Conservation (phyloP, 2,113 vertebrate genomes). For the Myiozetetes cayanensis region DNA sequence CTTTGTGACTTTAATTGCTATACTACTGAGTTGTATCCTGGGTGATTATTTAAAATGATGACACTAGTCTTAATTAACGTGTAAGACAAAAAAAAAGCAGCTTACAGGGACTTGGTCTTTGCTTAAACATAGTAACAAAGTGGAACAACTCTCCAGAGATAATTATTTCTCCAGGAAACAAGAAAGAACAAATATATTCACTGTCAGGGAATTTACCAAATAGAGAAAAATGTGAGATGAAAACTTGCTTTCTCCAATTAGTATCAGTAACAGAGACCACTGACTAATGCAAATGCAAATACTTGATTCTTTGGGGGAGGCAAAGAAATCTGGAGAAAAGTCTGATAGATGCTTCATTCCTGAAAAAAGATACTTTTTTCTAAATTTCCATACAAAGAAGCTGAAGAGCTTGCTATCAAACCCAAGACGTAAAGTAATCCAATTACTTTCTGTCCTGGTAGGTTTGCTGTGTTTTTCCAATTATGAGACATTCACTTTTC, state of each 20-base stretch:
- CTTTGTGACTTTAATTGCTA: not conserved
- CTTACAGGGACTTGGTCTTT: not conserved
- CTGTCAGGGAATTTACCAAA: not conserved
- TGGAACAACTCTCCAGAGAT: not conserved
- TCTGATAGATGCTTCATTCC: not conserved
- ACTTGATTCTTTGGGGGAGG: not conserved
- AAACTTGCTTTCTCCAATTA: not conserved
- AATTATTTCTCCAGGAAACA: not conserved
- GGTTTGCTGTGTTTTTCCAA: not conserved
- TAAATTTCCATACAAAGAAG: not conserved
- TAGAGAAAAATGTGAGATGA: not conserved
- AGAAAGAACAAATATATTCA: not conserved
- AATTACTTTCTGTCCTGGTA: not conserved
- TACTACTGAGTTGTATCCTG: not conserved
- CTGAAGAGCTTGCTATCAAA: not conserved
- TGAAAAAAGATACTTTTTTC: not conserved
- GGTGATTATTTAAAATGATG: not conserved
- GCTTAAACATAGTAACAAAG: not conserved
- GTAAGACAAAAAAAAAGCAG: not conserved
- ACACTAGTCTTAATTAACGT: not conserved
- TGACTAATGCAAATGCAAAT: not conserved
- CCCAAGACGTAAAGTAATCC: not conserved
- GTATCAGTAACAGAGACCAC: not conserved
- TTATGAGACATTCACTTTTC: not conserved
- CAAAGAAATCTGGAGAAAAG: not conserved